Evolutionary conservation across 2,113 vertebrate species (phyloP).

Genomic region (Pseudonaja textilis): DNA sequence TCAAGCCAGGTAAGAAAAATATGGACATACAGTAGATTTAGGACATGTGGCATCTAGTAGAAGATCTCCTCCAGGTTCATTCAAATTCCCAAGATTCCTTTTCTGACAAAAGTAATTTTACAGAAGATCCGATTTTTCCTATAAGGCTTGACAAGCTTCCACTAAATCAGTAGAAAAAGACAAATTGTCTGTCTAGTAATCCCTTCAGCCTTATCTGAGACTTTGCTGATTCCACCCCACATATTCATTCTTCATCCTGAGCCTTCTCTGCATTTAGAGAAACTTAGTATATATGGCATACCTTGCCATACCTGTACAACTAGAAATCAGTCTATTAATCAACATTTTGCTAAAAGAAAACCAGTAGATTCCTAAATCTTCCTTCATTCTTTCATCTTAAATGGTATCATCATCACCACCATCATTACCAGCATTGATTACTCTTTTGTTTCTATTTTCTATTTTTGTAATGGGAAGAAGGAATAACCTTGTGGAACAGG

Average conservation of each 20-base stretch:
- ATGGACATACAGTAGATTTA: not conserved
- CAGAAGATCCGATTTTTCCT: not conserved
- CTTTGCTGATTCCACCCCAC: not conserved
- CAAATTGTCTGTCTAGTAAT: not conserved
- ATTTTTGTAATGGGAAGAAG: not conserved
- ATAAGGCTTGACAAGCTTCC: not conserved
- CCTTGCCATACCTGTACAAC: not conserved
- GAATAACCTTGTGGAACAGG: not conserved
- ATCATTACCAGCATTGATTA: not conserved
- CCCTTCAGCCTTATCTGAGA: not conserved
- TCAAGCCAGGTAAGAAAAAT: not conserved
- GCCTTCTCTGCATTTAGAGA: not conserved
- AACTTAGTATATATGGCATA: not conserved
- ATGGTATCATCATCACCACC: not conserved
- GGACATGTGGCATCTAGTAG: too few species aligned
- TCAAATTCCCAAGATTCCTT: not conserved
- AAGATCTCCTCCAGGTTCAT: not conserved
- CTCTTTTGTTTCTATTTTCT: too few species aligned
- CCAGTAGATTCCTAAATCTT: not conserved
- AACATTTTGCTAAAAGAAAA: not conserved
- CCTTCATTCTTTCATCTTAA: not conserved
- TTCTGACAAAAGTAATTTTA: not conserved
- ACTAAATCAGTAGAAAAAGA: not conserved
- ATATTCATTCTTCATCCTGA: not conserved
- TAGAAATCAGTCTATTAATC: not conserved